Evolutionary conservation across 2,113 vertebrate genomes (phyloP).

Genomic region (Kryptolebias marmoratus): DNA sequence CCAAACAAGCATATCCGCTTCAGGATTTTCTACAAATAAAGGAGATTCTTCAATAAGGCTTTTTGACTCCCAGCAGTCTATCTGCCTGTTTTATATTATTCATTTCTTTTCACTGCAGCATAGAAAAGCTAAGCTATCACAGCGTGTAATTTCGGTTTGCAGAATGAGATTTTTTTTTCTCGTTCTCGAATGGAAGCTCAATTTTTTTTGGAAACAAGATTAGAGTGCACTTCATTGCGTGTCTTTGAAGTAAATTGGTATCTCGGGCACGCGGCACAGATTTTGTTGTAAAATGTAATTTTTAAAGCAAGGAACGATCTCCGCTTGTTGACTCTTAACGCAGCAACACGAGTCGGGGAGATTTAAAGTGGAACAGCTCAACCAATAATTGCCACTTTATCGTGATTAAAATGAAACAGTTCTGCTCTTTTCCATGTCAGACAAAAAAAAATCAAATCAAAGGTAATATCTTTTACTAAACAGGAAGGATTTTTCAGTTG

Average conservation of each 20-base stretch:
- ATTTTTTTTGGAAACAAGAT: not conserved
- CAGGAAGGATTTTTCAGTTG: not conserved
- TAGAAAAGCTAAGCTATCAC: not conserved
- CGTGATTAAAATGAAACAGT: not conserved
- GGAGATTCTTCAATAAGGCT: too few relatives aligned
- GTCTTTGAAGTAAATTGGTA: not conserved
- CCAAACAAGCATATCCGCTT: too few relatives aligned
- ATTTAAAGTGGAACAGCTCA: not conserved
- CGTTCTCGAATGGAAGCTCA: not conserved
- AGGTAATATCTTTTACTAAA: not conserved
- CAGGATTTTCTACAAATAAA: too few relatives aligned
- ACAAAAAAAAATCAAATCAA: not conserved
- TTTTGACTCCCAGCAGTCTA: conserved; percentile 1
- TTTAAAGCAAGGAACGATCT: not conserved
- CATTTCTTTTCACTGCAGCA: not conserved
- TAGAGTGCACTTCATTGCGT: not conserved
- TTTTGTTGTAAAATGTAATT: not conserved
- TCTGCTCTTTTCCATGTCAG: not conserved
- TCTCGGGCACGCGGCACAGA: not conserved
- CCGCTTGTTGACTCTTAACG: not conserved
- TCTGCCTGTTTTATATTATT: not conserved
- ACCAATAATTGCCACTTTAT: not conserved
- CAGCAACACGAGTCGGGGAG: not conserved
- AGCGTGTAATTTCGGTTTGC: not conserved
- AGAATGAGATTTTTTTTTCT: conserved; percentile 1